A percentile compares a stretch with the other conserved stretches of the same genome.
These are phyloP conservation scores for Callospermophilus lateralis DNA, from an alignment of 2,113 vertebrate species.

Conservation along the genomic window DNA sequence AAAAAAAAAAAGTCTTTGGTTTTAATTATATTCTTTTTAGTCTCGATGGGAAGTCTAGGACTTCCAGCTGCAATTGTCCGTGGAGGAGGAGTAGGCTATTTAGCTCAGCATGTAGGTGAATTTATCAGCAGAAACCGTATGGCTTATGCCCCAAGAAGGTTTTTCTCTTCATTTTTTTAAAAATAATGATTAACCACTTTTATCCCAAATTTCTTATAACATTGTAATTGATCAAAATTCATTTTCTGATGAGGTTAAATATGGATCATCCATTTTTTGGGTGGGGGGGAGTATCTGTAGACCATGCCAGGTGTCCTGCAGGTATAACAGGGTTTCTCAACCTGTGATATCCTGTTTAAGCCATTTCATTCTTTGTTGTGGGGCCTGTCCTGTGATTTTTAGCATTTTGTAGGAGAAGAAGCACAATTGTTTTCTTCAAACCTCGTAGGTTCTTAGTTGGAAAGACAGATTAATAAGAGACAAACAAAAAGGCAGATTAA, in stretches of 20 bases:
- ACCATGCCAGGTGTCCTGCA: neutral
- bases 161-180: neutral
- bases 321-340: neutral
- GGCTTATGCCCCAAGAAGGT: neutral
- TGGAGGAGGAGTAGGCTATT: neutral
- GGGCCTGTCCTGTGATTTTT: rapidly evolving
- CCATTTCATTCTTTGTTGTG: neutral
- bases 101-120: neutral
- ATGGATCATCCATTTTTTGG: neutral
- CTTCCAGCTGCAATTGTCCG: neutral
- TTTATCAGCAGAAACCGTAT: neutral
- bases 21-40: slow-evolving; percentile 55
- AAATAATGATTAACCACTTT: neutral
- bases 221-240: neutral
- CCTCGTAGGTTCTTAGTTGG: neutral
- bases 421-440: neutral
- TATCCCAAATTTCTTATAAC: neutral
- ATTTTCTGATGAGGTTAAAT: neutral
- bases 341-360: neutral
- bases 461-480: neutral
- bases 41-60: neutral
- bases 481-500: neutral
- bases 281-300: neutral
- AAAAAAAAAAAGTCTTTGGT: no score
- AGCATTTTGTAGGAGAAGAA: neutral